phyloP scores from a whole-genome alignment of 2,888 invertebrate species.

The Melanotus villosus region DNA sequence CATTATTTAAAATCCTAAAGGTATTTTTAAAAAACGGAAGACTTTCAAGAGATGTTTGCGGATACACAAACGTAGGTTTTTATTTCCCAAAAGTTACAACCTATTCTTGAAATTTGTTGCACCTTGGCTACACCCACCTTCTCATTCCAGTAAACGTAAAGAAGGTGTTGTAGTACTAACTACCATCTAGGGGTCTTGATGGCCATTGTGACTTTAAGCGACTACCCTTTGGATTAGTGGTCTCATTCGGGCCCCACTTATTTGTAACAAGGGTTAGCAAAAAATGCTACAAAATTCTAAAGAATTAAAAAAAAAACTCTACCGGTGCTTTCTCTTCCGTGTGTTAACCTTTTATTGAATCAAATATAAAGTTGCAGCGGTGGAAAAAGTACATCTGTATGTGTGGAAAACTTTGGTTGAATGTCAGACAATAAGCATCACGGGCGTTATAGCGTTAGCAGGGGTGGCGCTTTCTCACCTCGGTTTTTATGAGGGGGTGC shows the following conservation, averaged over 20 bases:
- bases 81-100: no score
- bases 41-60: no score
- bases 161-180: neutral
- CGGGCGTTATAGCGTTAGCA: constrained; percentile 33
- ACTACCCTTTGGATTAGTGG: neutral
- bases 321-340: neutral
- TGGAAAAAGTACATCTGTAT: constrained; percentile 37
- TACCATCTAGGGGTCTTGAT: neutral
- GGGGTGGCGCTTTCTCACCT: constrained; percentile 37
- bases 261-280: neutral
- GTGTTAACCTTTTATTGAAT: constrained; percentile 31
- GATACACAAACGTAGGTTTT: no score
- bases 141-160: neutral
- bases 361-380: constrained; percentile 19
- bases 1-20: no score
- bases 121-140: neutral
- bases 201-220: neutral
- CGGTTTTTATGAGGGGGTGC: constrained; percentile 35
- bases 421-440: constrained; percentile 37
- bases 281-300: neutral
- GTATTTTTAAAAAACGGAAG: no score
- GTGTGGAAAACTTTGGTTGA: constrained; percentile 34
- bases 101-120: no score
- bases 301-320: constrained; percentile 1
- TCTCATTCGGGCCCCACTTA: neutral